Percentiles rank a stretch among this genome's conserved stretches.
Evolutionary conservation across 2,797 vertebrate species (phyloP).

Genomic region (Oophaga sylvatica): DNA sequence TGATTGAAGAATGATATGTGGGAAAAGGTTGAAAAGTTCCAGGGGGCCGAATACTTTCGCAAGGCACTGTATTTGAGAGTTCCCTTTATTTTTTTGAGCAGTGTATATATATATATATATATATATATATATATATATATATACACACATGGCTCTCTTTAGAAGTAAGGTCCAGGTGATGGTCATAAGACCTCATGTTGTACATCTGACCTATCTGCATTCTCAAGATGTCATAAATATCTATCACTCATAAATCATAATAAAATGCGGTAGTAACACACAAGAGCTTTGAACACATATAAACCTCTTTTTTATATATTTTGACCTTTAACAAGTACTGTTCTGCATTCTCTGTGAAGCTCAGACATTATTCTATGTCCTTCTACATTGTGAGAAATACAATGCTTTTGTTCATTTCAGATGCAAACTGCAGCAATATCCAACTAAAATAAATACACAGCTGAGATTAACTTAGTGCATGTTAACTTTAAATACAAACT

Average conservation of each 20-base stretch:
- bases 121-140: too few species aligned
- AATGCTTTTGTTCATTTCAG: background rate
- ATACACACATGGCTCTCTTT: too few species aligned
- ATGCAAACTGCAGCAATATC: background rate
- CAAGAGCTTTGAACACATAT: background rate
- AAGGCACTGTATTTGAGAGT: too few species aligned
- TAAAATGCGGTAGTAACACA: background rate
- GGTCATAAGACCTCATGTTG: background rate
- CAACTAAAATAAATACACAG: constrained; percentile 1
- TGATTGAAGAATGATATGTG: too few species aligned
- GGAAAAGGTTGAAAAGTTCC: too few species aligned
- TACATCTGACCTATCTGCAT: background rate
- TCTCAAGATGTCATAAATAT: background rate
- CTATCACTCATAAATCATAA: background rate
- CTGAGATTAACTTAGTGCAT: background rate
- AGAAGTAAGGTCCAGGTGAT: background rate
- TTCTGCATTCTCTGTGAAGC: background rate
- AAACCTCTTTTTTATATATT: background rate
- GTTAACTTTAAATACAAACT: background rate
- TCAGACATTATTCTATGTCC: background rate
- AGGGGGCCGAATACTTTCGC: too few species aligned
- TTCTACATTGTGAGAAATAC: background rate
- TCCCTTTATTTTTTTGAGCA: too few species aligned
- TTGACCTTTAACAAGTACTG: background rate
- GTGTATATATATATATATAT: too few species aligned